Base-by-base conservation (phyloP, 2,888 invertebrate genomes). In the Automeris io region DNA sequence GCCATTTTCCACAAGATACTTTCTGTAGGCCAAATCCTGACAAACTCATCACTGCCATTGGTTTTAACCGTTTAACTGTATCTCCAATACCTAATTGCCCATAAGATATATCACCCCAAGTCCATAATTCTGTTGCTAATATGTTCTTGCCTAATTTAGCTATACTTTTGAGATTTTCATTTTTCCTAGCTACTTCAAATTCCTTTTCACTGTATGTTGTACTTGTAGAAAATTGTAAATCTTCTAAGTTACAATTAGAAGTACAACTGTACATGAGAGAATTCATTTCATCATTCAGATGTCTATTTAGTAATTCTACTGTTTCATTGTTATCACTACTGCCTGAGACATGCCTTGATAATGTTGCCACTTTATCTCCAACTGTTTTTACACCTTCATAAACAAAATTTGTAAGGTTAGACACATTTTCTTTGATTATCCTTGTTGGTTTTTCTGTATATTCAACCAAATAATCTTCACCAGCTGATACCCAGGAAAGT, bases 21-120 rank as follows among this genome's bases (percentile, higher is more conserved):
- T 93, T 93, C 54, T 91, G 90, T 2, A 95, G 88, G 0, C 93
- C 93, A 61, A 90, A 88, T 35, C 89, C 88, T 33, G 89, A 89
- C 33, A 94, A 71, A 51, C 87, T 89, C 56, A 91, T 89, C 2
- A 94, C 89, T 41, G 91, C 87, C 78, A 90, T 89, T 11, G 93
- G 93, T 53, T 91, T 90, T 8, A 90, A 77, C 51, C 95, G 89
- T 60, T 91, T 92, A 3, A 94, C 90, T 44, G 89, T 91, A 70
- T 96, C 95, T 3, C 95, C 95, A 8, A 92, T 91, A 18, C 95
- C 95, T 40, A 95, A 75, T 68, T 94, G 94, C 0, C 94, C 94
- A 70, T 91, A 88, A 45, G 88, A 82, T 55, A 92, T 90, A 59
- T 91, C 90, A 2, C 95, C 95, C 94, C 94, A 95, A 3, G 91